Base-by-base conservation (phyloP, 2,113 vertebrate genomes). In the Hypomesus transpacificus region DNA sequence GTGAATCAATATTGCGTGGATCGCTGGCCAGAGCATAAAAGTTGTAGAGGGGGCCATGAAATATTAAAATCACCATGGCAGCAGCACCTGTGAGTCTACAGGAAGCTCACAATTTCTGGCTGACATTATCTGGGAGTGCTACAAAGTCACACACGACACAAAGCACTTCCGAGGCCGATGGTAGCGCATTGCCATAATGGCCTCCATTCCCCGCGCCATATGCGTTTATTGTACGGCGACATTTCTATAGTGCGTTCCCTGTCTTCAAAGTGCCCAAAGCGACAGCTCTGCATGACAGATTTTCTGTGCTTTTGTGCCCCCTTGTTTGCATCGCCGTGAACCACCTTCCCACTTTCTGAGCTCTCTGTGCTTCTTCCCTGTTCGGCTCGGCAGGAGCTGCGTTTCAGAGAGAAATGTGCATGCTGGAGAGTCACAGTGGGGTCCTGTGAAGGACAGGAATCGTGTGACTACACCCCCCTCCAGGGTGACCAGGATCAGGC, bases 401-500 rank as follows among this genome's bases (percentile, higher is more conserved):
- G 70, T 79, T 70, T 34, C 76, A 67, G 64, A 84, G 71, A 39
- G 77, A 69, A 73, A 77, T 85, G 80, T 75, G 77, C 74, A 73
- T 54, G 79, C 75, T 70, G 78, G 63, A 73, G 83, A 86, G 84
- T 87, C 84, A 85, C 84, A 87, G 79, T 74, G 83, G 80, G 76
- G 66, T 80, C 81, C 69, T 75, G 70, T 82, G 80, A 87, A 85
- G 85, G 85, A 82, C 76, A 82, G 24, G 74, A 82, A 84, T 72
- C 72, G 77, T 77, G 78, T 82, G 80, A 71, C 82, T 82, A 70
- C 14, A 66, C n/a, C 77, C 80, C 85, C 72, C 86, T 80, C 85
- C 4, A 61, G 85, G 82, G 88, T 88, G 79, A 81, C 69, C 85
- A 86, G 83, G 84, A 86, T 89, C 86, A 84, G 84, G 81, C 86